These are phyloP conservation scores for Rhodinocichla rosea DNA, from an alignment of 2,113 vertebrate species.

Conservation along the genomic window DNA sequence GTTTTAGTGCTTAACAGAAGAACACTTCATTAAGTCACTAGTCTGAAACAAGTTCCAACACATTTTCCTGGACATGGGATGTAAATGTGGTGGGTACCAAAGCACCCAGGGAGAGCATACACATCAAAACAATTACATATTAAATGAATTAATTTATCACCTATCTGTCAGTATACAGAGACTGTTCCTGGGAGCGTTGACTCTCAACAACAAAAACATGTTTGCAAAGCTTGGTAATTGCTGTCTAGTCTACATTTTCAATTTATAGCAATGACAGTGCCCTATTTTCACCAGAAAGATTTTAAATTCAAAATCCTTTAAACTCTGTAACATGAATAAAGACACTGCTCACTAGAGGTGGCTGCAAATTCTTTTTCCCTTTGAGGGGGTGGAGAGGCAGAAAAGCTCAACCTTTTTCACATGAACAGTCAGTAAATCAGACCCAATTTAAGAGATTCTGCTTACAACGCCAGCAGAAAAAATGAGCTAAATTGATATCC, in stretches of 20 bases:
- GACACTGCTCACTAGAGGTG: not conserved
- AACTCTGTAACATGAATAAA: not conserved
- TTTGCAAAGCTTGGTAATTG: not conserved
- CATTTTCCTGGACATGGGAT: slow-evolving; percentile 14
- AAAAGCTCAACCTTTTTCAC: not conserved
- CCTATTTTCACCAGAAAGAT: not conserved
- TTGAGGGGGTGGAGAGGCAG: not conserved
- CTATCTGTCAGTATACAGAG: not conserved
- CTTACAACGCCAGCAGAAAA: not conserved
- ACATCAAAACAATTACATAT: slow-evolving; percentile 21
- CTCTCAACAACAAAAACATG: not conserved
- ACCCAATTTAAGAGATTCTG: not conserved
- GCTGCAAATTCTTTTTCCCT: not conserved
- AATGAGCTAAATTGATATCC: not conserved
- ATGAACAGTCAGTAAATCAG: not conserved
- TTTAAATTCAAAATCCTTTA: not conserved
- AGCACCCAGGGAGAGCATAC: not conserved
- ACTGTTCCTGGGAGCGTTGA: not conserved
- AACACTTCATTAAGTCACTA: slow-evolving; percentile 19
- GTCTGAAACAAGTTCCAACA: slow-evolving; percentile 35
- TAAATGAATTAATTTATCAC: slow-evolving; percentile 6
- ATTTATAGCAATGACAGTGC: not conserved
- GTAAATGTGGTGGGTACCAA: not conserved
- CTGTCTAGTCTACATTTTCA: not conserved
- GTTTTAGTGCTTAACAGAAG: not conserved